phyloP scores from a whole-genome alignment of 2,888 invertebrate species.

The Dryobota labecula region DNA sequence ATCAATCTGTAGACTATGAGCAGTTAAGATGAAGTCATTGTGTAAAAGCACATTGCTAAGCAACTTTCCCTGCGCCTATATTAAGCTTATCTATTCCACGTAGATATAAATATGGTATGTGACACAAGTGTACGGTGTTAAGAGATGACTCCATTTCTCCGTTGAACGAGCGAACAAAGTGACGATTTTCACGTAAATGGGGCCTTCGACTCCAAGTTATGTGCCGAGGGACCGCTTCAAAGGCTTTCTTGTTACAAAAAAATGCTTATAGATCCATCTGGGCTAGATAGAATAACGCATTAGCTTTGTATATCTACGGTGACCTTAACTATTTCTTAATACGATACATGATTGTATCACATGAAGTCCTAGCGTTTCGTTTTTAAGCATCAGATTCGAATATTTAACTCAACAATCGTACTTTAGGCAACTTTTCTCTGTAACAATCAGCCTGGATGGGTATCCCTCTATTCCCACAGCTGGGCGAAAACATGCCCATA shows the following conservation, averaged over 20 bases:
- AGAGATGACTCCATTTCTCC: constrained; percentile 42
- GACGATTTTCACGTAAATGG: constrained; percentile 60
- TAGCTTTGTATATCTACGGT: not conserved
- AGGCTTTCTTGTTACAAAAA: constrained; percentile 36
- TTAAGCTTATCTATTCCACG: not conserved
- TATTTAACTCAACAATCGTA: not conserved
- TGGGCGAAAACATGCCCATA: not conserved
- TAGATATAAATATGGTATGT: not conserved
- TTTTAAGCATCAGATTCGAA: not conserved
- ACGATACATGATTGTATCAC: not conserved
- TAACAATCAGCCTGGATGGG: not conserved
- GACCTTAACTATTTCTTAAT: constrained; percentile 7
- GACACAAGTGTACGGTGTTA: constrained; percentile 28
- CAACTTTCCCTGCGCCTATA: no score
- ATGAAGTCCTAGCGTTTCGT: not conserved
- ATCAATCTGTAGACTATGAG: not conserved
- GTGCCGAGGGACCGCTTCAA: constrained; percentile 22
- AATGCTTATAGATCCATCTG: constrained; percentile 25
- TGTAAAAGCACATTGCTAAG: not conserved
- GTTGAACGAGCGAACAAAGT: constrained; percentile 47
- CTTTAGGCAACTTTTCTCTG: not conserved
- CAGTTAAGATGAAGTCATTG: not conserved
- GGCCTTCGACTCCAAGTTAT: constrained; percentile 25
- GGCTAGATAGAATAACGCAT: constrained; percentile 5
- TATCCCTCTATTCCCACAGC: not conserved